A percentile compares a stretch with the other conserved stretches of the same genome.
phyloP scores from a whole-genome alignment of 2,888 invertebrate genomes.

The Philaethria dido region DNA sequence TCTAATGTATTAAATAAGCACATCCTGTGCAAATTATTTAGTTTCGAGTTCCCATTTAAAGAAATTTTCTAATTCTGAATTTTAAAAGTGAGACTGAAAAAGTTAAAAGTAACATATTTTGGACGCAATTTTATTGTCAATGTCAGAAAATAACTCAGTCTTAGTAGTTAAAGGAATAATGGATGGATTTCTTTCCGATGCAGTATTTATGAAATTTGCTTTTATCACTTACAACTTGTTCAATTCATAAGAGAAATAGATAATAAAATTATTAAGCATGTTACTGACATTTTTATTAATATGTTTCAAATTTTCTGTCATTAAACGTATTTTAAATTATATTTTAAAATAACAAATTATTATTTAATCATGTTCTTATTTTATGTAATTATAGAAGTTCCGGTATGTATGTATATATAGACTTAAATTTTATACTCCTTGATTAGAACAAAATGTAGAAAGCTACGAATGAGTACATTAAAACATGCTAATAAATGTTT shows the following conservation, averaged over 20 bases:
- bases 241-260: background rate
- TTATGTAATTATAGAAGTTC: too few species aligned
- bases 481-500: constrained; percentile 26
- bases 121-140: constrained; percentile 73
- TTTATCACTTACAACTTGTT: constrained; percentile 7
- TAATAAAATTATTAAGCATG: background rate
- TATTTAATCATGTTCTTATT: too few species aligned
- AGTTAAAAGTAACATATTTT: constrained; percentile 44
- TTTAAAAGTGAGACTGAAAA: too few species aligned
- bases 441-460: constrained; percentile 13
- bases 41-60: background rate
- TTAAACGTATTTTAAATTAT: background rate
- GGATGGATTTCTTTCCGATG: constrained; percentile 56
- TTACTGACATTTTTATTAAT: background rate
- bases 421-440: background rate
- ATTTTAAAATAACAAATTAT: too few species aligned
- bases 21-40: too few species aligned
- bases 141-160: constrained; percentile 63
- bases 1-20: background rate
- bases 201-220: constrained; percentile 29
- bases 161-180: constrained; percentile 55
- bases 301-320: too few species aligned
- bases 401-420: background rate
- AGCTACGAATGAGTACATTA: background rate
- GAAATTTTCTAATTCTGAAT: background rate